Evolutionary conservation across 1,140 invertebrate species (phyloP).

Genomic region (Drosophila persimilis): DNA sequence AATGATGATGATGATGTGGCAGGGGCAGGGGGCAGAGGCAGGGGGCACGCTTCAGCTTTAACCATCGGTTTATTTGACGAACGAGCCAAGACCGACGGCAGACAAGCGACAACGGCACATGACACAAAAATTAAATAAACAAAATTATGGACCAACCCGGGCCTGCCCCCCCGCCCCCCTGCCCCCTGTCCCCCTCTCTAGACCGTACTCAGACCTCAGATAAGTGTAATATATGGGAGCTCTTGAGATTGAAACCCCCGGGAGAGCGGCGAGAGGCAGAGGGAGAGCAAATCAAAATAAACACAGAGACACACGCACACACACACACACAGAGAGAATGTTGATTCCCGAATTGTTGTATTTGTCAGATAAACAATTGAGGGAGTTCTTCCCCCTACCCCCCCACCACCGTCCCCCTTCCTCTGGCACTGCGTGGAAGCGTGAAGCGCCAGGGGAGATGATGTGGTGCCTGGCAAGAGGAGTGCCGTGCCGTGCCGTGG

Average conservation of each 20-base stretch:
- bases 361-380: constrained; percentile 72
- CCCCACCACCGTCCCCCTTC: not conserved
- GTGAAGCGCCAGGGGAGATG: constrained; percentile 26
- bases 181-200: not conserved
- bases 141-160: constrained; percentile 71
- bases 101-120: constrained; percentile 72
- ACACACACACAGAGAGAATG: not conserved
- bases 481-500: too few species aligned
- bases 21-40: constrained; percentile 3
- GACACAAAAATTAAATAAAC: constrained; percentile 81
- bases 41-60: constrained; percentile 16
- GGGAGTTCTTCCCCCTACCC: constrained; percentile 50
- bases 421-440: constrained; percentile 4
- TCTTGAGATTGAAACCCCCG: constrained; percentile 26
- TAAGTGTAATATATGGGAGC: constrained; percentile 62
- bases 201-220: constrained; percentile 3
- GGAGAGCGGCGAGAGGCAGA: constrained; percentile 9
- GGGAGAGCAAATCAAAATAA: constrained; percentile 72
- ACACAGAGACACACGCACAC: constrained; percentile 60
- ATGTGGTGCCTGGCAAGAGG: not conserved
- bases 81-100: constrained; percentile 33
- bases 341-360: constrained; percentile 69
- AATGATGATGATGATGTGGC: constrained; percentile 31
- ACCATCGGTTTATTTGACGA: constrained; percentile 35
- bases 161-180: too few species aligned